Conservation (phyloP, 2,113 vertebrate species). For the Serilophus lunatus region DNA sequence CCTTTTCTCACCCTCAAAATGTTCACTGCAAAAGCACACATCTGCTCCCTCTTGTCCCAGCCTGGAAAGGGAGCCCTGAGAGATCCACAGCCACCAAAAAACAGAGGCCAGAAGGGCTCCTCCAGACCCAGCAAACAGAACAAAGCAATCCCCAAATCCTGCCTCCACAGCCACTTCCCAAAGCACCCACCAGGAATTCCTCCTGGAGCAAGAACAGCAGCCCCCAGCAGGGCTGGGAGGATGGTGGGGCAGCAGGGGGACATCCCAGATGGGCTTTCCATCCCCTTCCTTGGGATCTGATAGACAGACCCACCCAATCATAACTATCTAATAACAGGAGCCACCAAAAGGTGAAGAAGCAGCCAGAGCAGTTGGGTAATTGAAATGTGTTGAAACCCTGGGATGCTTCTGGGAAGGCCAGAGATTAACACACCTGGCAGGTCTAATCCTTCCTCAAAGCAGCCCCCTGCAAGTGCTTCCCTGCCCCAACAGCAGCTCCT, state of each 20-base stretch:
- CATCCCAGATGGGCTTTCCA: background rate
- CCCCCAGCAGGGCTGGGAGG: background rate
- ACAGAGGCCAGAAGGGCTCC: background rate
- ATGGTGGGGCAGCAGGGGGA: fast-evolving
- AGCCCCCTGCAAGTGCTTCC: background rate
- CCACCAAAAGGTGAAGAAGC: background rate
- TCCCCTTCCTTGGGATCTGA: background rate
- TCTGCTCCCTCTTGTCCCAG: background rate
- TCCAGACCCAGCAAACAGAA: background rate
- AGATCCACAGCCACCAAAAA: background rate
- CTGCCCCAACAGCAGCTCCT: background rate
- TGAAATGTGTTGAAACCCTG: background rate
- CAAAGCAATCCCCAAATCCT: background rate
- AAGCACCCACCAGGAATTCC: constrained; percentile 5
- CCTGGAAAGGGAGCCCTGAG: background rate
- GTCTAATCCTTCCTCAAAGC: background rate
- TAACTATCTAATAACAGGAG: background rate
- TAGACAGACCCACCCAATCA: background rate
- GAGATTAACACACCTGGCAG: background rate
- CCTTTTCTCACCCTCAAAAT: background rate
- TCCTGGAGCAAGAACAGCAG: background rate
- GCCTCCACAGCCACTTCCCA: background rate
- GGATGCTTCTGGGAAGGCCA: background rate
- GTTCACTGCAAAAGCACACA: fast-evolving
- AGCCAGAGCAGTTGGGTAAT: background rate